phyloP scores from a whole-genome alignment of 2,888 invertebrate species.

The Notodonta ziczac region DNA sequence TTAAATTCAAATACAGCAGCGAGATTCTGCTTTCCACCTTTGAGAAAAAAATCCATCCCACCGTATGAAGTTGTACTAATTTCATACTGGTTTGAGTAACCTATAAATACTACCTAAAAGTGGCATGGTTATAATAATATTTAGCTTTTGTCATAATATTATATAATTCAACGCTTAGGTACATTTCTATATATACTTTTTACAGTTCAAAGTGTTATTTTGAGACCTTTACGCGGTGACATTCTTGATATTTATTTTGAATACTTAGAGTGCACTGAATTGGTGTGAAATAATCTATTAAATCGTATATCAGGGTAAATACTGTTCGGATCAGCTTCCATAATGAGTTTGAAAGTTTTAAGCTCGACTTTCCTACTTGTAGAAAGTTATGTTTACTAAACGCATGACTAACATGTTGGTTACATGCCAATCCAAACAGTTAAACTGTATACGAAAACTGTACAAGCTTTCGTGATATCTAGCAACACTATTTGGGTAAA shows the following conservation, averaged over 20 bases:
- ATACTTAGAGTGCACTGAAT: no score
- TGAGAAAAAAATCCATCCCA: neutral
- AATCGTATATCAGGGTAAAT: no score
- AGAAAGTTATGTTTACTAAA: constrained; percentile 38
- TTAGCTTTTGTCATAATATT: neutral
- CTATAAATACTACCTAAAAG: neutral
- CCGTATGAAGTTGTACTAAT: neutral
- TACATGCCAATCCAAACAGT: constrained; percentile 34
- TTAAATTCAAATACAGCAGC: constrained; percentile 8
- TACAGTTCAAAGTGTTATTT: no score
- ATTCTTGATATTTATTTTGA: no score
- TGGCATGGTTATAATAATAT: neutral
- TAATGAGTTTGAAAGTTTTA: constrained; percentile 10
- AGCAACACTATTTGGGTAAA: constrained; percentile 35
- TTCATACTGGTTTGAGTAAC: neutral
- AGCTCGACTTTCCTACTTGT: constrained; percentile 16
- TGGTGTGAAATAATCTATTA: no score
- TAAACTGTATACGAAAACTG: constrained; percentile 17
- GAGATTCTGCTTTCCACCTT: neutral
- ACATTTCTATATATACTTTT: neutral
- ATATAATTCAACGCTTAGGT: no score
- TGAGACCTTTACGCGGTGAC: no score
- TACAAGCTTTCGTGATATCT: constrained; percentile 43
- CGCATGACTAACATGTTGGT: constrained; percentile 33
- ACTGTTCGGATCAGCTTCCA: neutral